Evolutionary conservation across 1,140 invertebrate genomes (phyloP), one percentile per base, ranked within the genome.

Genomic region (Popillia japonica): DNA sequence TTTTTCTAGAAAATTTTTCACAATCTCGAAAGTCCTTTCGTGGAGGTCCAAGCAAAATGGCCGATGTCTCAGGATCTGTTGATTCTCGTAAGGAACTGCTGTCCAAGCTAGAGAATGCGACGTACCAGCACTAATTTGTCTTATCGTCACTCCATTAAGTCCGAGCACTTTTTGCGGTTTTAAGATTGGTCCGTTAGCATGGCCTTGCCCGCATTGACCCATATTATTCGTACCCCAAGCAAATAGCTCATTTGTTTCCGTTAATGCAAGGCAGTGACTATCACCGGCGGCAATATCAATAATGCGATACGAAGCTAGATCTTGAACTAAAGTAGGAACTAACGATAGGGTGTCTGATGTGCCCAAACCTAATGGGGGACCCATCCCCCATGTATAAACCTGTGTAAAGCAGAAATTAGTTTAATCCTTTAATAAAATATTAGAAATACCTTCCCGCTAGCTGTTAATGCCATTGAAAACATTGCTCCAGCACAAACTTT

Each of bases 191-290:
- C 90, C 91, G 10, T 90, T 91, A 2, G 89, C 89, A 84, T 93
- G 92, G 8, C 92, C 92, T 83, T 92, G 90, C 14, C 92, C 92
- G 86, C 92, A 93, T 82, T 94, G 92, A 0, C 93, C 93, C 87
- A 92, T 92, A 40, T 91, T 89, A 87, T 93, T 93, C 78, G 91
- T 91, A 42, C 92, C 93, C 92, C 92, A 93, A 1, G 92, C 91
- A 72, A 83, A 87, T 7, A 87, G 86, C 77, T 87, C 85, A 80
- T 84, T 86, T 84, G 91, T 89, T 81, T 91, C 88, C 2, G 90
- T 90, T 3, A 92, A 82, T 3, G 91, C 92, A 44, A 92, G 81
- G 83, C 90, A 91, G 82, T 92, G 91, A 77, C 89, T 89, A 77
- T 91, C 89, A 3, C 92, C 91, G 3, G 90, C 89, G 7, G 88